Percentiles rank a stretch among this genome's conserved stretches.
Evolutionary conservation across 2,888 invertebrate genomes (phyloP).

Genomic region (Campaea margaritaria): DNA sequence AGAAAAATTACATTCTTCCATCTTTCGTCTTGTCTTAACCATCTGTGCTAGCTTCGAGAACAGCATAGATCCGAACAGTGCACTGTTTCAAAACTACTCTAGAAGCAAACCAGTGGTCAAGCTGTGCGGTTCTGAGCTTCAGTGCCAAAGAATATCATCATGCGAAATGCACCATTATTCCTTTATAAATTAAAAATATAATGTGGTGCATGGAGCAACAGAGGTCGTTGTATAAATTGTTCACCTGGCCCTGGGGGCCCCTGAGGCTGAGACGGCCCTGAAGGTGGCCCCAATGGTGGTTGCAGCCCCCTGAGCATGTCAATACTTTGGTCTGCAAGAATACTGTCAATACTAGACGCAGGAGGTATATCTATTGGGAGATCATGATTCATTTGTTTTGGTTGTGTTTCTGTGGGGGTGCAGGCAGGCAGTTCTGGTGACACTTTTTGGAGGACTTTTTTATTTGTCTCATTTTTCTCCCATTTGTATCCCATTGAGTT

Average conservation of each 20-base stretch:
- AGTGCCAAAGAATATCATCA: background rate
- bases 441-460: constrained; percentile 28
- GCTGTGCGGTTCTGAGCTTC: constrained; percentile 1
- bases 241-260: constrained; percentile 3
- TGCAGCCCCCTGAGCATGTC: background rate
- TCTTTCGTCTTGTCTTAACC: too few relatives aligned
- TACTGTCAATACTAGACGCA: background rate
- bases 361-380: background rate
- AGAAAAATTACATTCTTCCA: too few relatives aligned
- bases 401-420: background rate
- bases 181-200: constrained; percentile 21
- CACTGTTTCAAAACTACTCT: background rate
- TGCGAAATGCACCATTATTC: background rate
- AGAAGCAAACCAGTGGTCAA: constrained; percentile 2
- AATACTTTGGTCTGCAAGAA: constrained; percentile 10
- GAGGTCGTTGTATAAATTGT: constrained; percentile 14
- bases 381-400: background rate
- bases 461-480: constrained; percentile 27
- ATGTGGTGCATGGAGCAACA: constrained; percentile 23
- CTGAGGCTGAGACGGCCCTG: constrained; percentile 10
- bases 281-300: constrained; percentile 4
- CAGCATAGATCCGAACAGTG: background rate
- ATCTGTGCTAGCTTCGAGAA: background rate
- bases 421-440: background rate
- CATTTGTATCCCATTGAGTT: constrained; percentile 32